phyloP scores from a whole-genome alignment of 92 coral and sea anemone genomes.

The Actinostola sp. region DNA sequence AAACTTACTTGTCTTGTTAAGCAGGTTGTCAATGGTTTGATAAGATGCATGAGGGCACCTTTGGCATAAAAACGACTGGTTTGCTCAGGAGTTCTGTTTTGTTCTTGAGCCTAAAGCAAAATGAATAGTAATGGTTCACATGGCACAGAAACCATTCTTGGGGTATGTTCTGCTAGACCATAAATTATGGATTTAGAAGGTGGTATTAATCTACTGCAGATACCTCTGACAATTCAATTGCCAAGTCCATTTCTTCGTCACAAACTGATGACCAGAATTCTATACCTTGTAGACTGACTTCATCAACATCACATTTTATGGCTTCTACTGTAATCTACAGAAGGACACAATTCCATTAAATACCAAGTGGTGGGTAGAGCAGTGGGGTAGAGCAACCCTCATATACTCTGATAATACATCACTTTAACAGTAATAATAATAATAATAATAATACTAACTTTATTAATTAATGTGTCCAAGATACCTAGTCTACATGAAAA shows the following conservation, averaged over 20 bases:
- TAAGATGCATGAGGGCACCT: constrained; percentile 79
- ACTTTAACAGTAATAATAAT: too few species aligned
- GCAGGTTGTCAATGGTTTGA: constrained; percentile 65
- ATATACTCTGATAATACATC: too few species aligned
- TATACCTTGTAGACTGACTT: constrained; percentile 89
- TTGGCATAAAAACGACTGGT: constrained; percentile 88
- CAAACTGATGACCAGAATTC: constrained; percentile 99
- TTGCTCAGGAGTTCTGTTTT: constrained; percentile 79
- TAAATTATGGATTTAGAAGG: too few species aligned
- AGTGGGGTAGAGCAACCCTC: too few species aligned
- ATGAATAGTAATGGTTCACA: too few species aligned
- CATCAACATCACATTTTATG: constrained; percentile 77
- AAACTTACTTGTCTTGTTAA: constrained; percentile 83
- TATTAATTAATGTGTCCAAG: too few species aligned
- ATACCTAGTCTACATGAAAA: too few species aligned
- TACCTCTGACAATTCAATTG: constrained; percentile 95
- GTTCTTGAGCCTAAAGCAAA: constrained; percentile 72
- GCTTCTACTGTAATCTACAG: constrained; percentile 84
- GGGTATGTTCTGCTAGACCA: too few species aligned
- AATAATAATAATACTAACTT: too few species aligned
- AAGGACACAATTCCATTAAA: not conserved
- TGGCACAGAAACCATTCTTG: too few species aligned
- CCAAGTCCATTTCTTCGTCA: constrained; percentile 98
- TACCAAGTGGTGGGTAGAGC: too few species aligned
- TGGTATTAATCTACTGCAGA: too few species aligned